phyloP scores from a whole-genome alignment of 2,888 invertebrate genomes.

The Folsomia candida region DNA sequence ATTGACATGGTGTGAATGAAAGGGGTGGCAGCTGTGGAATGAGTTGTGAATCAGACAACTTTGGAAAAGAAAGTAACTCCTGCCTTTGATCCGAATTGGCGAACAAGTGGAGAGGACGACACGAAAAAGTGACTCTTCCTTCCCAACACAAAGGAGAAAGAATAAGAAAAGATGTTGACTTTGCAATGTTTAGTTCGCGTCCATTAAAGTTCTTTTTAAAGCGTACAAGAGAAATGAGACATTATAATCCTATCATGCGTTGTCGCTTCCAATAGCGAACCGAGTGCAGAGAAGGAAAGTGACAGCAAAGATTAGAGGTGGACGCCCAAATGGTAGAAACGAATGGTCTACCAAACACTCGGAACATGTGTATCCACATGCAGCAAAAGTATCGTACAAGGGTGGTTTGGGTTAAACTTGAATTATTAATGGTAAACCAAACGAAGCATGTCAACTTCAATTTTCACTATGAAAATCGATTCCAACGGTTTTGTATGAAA shows the following conservation, averaged over 20 bases:
- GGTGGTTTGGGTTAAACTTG: not conserved
- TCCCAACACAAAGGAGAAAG: too few species aligned
- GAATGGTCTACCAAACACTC: not conserved
- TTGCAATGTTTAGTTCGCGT: not conserved
- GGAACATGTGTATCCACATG: too few species aligned
- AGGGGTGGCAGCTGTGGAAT: too few species aligned
- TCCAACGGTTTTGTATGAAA: not conserved
- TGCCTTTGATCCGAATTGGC: too few species aligned
- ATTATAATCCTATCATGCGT: not conserved
- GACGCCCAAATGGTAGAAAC: not conserved
- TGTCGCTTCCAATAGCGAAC: not conserved
- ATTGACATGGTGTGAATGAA: too few species aligned
- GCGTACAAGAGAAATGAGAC: not conserved
- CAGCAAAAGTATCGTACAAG: not conserved
- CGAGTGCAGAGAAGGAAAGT: not conserved
- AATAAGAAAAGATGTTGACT: too few species aligned
- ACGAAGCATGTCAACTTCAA: not conserved
- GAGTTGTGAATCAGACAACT: too few species aligned
- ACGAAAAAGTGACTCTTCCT: too few species aligned
- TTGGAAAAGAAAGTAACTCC: too few species aligned
- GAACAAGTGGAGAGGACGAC: too few species aligned
- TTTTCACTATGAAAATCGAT: not conserved
- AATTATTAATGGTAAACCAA: not conserved
- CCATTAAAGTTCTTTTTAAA: not conserved
- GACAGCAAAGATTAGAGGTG: not conserved